Percentiles rank a stretch among this genome's conserved stretches.
Evolutionary conservation across 2,888 invertebrate species (phyloP).

Genomic region (Anoplius nigerrimus): DNA sequence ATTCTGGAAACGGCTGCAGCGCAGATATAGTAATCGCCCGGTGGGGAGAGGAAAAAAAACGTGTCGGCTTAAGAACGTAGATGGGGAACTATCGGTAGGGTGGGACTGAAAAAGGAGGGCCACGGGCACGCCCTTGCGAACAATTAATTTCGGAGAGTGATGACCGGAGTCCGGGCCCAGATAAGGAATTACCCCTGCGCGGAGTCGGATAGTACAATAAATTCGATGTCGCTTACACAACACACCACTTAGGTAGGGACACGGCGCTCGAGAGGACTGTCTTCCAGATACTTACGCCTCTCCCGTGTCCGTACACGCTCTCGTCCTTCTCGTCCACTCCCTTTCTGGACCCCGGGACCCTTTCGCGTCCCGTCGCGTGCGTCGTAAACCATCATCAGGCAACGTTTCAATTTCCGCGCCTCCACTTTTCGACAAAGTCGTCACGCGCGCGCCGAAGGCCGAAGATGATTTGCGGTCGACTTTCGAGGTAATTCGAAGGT

Average conservation of each 20-base stretch:
- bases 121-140: slow-evolving; percentile 23
- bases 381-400: slow-evolving; percentile 1
- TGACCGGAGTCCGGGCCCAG: slow-evolving; percentile 30
- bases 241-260: slow-evolving; percentile 58
- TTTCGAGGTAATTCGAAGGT: no score
- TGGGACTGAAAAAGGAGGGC: background rate
- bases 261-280: slow-evolving; percentile 7
- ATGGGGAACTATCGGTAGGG: background rate
- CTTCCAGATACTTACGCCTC: slow-evolving; percentile 20
- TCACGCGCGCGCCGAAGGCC: background rate
- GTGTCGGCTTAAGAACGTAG: background rate
- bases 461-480: no score
- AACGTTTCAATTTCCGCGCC: slow-evolving; percentile 32
- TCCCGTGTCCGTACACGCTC: background rate
- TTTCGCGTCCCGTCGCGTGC: background rate
- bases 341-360: background rate
- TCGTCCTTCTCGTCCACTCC: background rate
- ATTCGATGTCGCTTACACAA: slow-evolving; percentile 63
- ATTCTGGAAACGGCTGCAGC: no score
- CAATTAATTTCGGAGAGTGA: slow-evolving; percentile 56
- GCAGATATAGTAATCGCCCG: no score
- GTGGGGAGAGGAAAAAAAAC: background rate
- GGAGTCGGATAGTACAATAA: slow-evolving; percentile 60
- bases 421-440: slow-evolving; percentile 5
- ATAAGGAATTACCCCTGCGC: slow-evolving; percentile 46